phyloP scores from a whole-genome alignment of 2,888 invertebrate genomes.

The Aphodius sticticus region DNA sequence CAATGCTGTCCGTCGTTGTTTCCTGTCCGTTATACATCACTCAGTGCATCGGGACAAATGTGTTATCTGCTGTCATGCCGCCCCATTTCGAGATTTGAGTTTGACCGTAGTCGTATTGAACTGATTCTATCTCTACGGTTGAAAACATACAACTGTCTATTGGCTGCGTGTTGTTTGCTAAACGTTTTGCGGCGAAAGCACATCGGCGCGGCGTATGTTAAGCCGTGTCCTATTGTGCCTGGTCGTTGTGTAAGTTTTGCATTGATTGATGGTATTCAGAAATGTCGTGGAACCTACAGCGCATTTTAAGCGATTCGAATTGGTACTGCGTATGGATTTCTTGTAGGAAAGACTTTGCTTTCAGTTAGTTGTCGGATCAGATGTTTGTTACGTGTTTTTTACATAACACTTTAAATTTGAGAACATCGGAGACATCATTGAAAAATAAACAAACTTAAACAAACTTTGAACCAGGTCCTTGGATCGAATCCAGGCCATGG shows the following conservation, averaged over 20 bases:
- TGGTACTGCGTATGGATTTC: too few species aligned
- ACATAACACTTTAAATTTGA: too few species aligned
- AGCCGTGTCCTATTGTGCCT: not conserved
- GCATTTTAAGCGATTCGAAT: not conserved
- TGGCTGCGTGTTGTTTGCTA: conserved; percentile 15
- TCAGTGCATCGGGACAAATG: conserved; percentile 41
- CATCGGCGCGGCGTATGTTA: not conserved
- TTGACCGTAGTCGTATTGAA: conserved; percentile 29
- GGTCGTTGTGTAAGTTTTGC: not conserved
- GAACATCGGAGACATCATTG: too few species aligned
- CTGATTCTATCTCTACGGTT: conserved; percentile 22
- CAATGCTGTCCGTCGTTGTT: conserved; percentile 33
- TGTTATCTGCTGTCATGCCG: conserved; percentile 26
- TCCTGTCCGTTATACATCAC: conserved; percentile 43
- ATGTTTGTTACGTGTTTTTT: too few species aligned
- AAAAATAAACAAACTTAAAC: too few species aligned
- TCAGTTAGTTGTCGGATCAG: too few species aligned
- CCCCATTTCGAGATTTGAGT: conserved; percentile 26
- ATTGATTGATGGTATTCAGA: not conserved
- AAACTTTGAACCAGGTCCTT: too few species aligned
- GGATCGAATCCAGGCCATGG: too few species aligned
- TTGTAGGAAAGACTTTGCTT: too few species aligned
- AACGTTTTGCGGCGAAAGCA: not conserved
- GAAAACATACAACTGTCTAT: conserved; percentile 23
- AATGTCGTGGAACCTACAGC: not conserved